A percentile compares a stretch with the other conserved stretches of the same genome.
phyloP scores from a whole-genome alignment of 2,797 vertebrate genomes.

The Cirrhinus mrigala region DNA sequence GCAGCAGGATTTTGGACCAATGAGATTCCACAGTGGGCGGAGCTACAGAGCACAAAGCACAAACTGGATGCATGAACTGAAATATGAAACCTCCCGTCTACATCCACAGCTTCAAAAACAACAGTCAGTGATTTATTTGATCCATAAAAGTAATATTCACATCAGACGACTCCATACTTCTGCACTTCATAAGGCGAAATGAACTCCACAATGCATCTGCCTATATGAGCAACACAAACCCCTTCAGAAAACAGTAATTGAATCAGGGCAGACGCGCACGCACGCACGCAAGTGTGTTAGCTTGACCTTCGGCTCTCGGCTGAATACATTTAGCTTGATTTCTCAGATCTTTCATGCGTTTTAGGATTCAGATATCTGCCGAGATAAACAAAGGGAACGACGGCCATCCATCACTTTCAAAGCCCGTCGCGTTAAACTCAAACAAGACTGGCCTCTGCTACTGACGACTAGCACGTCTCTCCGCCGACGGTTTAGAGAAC shows the following conservation, averaged over 20 bases:
- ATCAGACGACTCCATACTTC: constrained; percentile 5
- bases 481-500: constrained; percentile 62
- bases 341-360: constrained; percentile 47
- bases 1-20: constrained; percentile 4
- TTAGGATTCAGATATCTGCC: constrained; percentile 68
- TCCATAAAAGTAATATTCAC: not conserved
- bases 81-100: not conserved
- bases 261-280: not conserved
- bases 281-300: not conserved
- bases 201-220: not conserved
- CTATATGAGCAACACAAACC: constrained; percentile 36
- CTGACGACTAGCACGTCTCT: constrained; percentile 66
- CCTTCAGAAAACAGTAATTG: constrained; percentile 11
- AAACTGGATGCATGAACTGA: not conserved
- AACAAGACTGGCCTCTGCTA: constrained; percentile 55
- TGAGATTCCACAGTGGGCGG: not conserved
- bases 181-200: constrained; percentile 13
- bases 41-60: not conserved
- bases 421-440: constrained; percentile 46
- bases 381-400: constrained; percentile 65
- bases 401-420: constrained; percentile 65
- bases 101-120: not conserved
- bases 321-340: constrained; percentile 35
- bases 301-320: constrained; percentile 40
- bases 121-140: not conserved